Evolutionary conservation across 1,140 invertebrate genomes (phyloP), one percentile per base, ranked within the genome.

Genomic region (Cherax destructor): DNA sequence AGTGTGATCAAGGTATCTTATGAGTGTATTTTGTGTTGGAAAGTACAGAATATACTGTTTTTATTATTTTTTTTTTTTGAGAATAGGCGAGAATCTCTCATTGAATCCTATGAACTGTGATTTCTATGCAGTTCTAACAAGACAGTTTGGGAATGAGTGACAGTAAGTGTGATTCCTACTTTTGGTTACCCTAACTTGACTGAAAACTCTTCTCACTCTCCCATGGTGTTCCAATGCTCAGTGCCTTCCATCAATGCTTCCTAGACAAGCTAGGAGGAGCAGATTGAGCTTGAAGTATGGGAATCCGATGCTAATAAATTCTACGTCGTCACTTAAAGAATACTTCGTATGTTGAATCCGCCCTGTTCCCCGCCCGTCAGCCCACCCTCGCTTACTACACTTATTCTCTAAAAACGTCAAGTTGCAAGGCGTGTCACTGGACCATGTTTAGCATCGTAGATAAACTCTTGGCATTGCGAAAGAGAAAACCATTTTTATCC

Each of bases 271-370:
- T 30, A 74, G 3, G 24, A 16, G 69, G 69, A 74, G 69, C 24
- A 7, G 69, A 74, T 30, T 69, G 7, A 69, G 69, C 0, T 74
- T 74, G 69, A 74, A 74, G 69, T 24, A 74, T n/a, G 69, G 0
- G n/a, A 74, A 30, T 74, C 69, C 69, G n/a, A 74, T 74, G 69
- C 69, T 69, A 11, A 11, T 69, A 69, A 69, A 69, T 69, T 69
- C 65, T 69, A 69, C 1, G 21, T 18, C 65, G 65, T 69, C 65
- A 69, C 65, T 69, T 69, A 69, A 69, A 18, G 65, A 69, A 69
- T 69, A 69, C 30, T 41, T 41, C 30, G 30, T 41, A 41, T 41
- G 30, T 41, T 1, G 30, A 41, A 41, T 41, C 30, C 30, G 30
- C 30, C 30, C 30, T 41, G 30, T 41, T 41, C 30, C 30, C 30